phyloP scores from a whole-genome alignment of 2,888 invertebrate species.

The Sabatieria punctata region DNA sequence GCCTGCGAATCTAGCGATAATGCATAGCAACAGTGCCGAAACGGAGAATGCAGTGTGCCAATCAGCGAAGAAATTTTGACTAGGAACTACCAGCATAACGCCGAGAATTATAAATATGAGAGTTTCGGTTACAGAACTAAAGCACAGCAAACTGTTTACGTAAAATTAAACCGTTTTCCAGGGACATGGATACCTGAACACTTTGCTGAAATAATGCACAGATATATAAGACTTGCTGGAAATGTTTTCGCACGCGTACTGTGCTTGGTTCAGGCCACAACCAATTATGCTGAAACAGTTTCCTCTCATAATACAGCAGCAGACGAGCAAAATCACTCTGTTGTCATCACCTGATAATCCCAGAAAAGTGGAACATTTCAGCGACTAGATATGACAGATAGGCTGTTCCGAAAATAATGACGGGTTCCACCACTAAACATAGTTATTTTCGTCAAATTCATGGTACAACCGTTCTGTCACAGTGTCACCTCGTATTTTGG shows the following conservation, averaged over 20 bases:
- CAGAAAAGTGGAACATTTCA: slow-evolving; percentile 43
- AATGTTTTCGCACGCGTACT: slow-evolving; percentile 42
- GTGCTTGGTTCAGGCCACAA: slow-evolving; percentile 42
- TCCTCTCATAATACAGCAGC: not conserved
- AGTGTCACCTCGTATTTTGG: slow-evolving; percentile 22
- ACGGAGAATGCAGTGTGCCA: slow-evolving; percentile 39
- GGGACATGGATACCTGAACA: slow-evolving; percentile 19
- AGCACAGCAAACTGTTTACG: slow-evolving; percentile 6
- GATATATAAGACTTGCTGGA: slow-evolving; percentile 41
- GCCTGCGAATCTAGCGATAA: slow-evolving; percentile 37
- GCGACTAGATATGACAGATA: slow-evolving; percentile 41
- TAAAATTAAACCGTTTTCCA: too few relatives aligned
- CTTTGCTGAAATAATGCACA: slow-evolving; percentile 41
- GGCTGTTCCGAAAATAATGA: slow-evolving; percentile 40
- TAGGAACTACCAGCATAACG: slow-evolving; percentile 37
- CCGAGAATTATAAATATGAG: slow-evolving; percentile 44
- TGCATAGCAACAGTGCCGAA: slow-evolving; percentile 36
- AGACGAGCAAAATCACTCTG: not conserved
- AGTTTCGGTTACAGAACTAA: slow-evolving; percentile 39
- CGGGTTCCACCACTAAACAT: slow-evolving; percentile 42
- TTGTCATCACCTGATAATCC: slow-evolving; percentile 38
- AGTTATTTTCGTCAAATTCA: slow-evolving; percentile 3
- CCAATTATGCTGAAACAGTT: slow-evolving; percentile 36
- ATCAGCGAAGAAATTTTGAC: slow-evolving; percentile 22
- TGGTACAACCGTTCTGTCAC: too few relatives aligned